phyloP scores from a whole-genome alignment of 2,797 vertebrate genomes.

The Craterocephalus amniculus region DNA sequence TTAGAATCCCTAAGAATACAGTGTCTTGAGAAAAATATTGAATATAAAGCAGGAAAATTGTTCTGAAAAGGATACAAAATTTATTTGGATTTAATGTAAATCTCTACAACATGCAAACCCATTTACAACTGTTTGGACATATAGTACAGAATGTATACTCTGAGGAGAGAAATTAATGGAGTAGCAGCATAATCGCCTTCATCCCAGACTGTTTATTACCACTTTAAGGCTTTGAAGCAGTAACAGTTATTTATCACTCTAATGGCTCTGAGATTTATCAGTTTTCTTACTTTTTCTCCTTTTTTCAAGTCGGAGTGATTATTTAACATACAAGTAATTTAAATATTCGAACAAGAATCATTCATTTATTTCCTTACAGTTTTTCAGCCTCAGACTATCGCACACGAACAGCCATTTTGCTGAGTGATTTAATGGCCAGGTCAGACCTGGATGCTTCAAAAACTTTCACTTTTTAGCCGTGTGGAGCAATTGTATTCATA shows the following conservation, averaged over 20 bases:
- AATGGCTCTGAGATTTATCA: conserved; percentile 38
- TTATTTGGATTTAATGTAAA: neutral
- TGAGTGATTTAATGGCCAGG: neutral
- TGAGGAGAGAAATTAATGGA: conserved; percentile 39
- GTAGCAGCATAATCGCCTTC: conserved; percentile 33
- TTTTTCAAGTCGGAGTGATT: conserved; percentile 16
- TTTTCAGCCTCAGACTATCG: neutral
- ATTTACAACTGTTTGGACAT: neutral
- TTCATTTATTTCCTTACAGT: conserved; percentile 9
- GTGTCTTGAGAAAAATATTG: no score
- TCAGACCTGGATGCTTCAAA: neutral
- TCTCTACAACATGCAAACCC: neutral
- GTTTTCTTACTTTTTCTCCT: neutral
- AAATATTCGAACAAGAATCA: neutral
- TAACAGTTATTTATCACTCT: conserved; percentile 34
- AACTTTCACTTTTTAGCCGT: neutral
- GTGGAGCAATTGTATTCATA: neutral
- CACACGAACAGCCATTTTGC: neutral
- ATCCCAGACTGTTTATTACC: conserved; percentile 32
- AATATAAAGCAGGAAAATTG: no score
- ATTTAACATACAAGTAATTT: conserved; percentile 35
- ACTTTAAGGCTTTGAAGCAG: conserved; percentile 29
- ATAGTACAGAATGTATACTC: conserved; percentile 21
- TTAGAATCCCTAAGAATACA: neutral
- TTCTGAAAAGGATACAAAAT: neutral